phyloP scores from a whole-genome alignment of 30 jellyfish, hydroid and myxozoan species.

The Aurelia sp. region DNA sequence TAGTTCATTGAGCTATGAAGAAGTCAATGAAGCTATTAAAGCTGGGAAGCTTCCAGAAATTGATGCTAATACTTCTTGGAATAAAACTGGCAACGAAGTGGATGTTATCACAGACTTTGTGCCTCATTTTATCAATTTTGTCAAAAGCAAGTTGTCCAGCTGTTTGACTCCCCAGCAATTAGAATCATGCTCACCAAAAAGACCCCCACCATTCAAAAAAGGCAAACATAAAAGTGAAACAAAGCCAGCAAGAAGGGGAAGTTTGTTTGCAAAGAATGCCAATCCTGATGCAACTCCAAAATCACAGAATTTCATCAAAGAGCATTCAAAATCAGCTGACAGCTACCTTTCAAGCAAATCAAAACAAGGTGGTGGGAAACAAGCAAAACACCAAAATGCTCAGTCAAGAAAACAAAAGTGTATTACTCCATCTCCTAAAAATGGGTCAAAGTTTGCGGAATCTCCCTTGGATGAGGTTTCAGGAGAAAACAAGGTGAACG shows the following conservation, averaged over 20 bases:
- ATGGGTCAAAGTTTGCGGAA: neutral
- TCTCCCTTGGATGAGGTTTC: neutral
- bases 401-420: conserved; percentile 37
- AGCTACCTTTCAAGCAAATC: neutral
- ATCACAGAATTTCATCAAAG: neutral
- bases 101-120: conserved; percentile 26
- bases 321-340: conserved; percentile 22
- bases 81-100: neutral
- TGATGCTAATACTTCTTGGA: neutral
- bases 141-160: conserved; percentile 40
- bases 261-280: conserved; percentile 6
- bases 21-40: neutral
- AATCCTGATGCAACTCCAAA: conserved; percentile 3
- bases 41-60: neutral
- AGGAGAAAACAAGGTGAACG: neutral
- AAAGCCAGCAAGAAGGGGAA: conserved; percentile 11
- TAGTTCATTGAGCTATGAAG: neutral
- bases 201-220: neutral
- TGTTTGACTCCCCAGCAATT: conserved; percentile 32
- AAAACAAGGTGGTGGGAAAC: neutral
- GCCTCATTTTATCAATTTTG: conserved; percentile 44
- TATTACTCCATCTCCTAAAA: neutral
- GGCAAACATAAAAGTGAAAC: neutral
- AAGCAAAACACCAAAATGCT: neutral
- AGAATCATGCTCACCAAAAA: conserved; percentile 57